A percentile compares a stretch with the other conserved stretches of the same genome.
Evolutionary conservation across 2,888 invertebrate genomes (phyloP).

Genomic region (Platycnemis pennipes): DNA sequence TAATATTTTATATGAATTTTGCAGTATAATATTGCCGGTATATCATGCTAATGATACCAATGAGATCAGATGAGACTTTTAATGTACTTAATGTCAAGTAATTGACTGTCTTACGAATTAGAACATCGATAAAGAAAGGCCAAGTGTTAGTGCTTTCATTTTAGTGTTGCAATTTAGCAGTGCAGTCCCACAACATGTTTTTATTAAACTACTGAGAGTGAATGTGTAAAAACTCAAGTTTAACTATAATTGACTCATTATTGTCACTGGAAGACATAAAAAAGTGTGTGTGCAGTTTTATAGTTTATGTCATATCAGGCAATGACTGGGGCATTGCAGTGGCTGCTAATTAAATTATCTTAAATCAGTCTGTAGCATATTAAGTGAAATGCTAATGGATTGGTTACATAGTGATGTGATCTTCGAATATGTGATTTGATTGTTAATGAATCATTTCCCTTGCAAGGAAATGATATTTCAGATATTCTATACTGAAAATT

Average conservation of each 20-base stretch:
- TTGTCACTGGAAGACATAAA: not conserved
- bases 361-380: constrained; percentile 34
- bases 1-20: constrained; percentile 1
- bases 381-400: not conserved
- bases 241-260: not conserved
- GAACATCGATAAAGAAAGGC: not conserved
- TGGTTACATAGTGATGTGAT: constrained; percentile 38
- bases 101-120: not conserved
- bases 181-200: not conserved
- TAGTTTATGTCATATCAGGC: not conserved
- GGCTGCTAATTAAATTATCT: not conserved
- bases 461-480: not conserved
- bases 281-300: constrained; percentile 23
- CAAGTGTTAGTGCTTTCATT: not conserved
- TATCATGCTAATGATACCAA: not conserved
- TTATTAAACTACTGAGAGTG: not conserved
- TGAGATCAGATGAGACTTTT: not conserved
- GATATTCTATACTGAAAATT: constrained; percentile 4
- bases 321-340: not conserved
- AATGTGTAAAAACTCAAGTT: not conserved
- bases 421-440: constrained; percentile 33
- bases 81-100: not conserved
- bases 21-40: not conserved
- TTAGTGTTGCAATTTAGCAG: not conserved
- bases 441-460: not conserved